phyloP scores from a whole-genome alignment of 1,140 invertebrate species.

The Cyphomyrmex costatus region DNA sequence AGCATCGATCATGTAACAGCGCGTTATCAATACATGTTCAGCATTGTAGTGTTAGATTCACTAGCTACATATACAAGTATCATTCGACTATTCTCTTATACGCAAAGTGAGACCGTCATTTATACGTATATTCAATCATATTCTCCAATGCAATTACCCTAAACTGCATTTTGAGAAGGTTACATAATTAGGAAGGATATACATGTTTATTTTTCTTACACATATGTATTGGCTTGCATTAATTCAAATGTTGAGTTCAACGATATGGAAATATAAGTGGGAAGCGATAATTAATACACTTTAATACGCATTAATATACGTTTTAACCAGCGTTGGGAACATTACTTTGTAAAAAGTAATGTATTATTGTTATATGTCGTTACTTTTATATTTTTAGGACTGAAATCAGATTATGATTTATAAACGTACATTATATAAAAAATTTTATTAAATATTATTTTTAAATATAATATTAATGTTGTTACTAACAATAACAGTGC shows the following conservation, averaged over 20 bases:
- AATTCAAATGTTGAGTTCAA: slow-evolving; percentile 22
- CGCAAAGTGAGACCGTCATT: background rate
- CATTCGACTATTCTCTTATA: slow-evolving; percentile 18
- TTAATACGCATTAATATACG: too few species aligned
- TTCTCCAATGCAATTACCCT: background rate
- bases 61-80: slow-evolving; percentile 29
- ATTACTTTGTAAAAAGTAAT: too few species aligned
- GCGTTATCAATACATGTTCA: slow-evolving; percentile 42
- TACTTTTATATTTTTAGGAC: too few species aligned
- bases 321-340: too few species aligned
- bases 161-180: slow-evolving; percentile 13
- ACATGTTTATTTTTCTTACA: slow-evolving; percentile 13
- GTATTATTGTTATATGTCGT: too few species aligned
- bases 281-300: background rate
- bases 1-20: slow-evolving; percentile 50
- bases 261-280: slow-evolving; percentile 22
- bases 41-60: slow-evolving; percentile 13
- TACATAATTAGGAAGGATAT: slow-evolving; percentile 20
- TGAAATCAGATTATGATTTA: too few species aligned
- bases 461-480: too few species aligned
- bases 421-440: too few species aligned
- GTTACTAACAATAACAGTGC: too few species aligned
- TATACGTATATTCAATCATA: slow-evolving; percentile 10
- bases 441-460: too few species aligned
- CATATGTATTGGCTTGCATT: background rate